These are phyloP conservation scores for Falco cherrug DNA, from an alignment of 2,797 vertebrate genomes.

Conservation along the genomic window DNA sequence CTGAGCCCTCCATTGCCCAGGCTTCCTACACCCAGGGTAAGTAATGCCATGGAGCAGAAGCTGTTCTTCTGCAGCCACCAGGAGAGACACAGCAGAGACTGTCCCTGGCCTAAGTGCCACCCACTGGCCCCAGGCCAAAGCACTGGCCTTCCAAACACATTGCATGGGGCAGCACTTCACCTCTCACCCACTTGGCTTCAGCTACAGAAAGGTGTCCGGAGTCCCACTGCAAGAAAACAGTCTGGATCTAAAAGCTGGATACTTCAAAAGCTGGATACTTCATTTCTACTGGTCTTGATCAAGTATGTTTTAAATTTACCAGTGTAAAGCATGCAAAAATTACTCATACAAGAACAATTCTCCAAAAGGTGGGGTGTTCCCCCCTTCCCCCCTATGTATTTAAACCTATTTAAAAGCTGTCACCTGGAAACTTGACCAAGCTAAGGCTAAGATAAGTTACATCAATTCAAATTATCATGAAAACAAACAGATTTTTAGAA, in stretches of 20 bases:
- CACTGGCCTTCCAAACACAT: background rate
- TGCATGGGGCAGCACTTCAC: background rate
- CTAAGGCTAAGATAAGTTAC: background rate
- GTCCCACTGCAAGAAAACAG: background rate
- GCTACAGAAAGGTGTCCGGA: background rate
- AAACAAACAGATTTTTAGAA: background rate
- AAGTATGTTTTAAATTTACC: background rate
- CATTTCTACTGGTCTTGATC: background rate
- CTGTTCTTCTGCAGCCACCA: background rate
- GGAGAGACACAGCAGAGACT: background rate
- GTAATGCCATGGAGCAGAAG: background rate
- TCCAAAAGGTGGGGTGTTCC: background rate
- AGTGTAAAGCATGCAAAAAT: background rate
- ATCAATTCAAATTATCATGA: background rate
- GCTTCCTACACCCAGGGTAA: background rate
- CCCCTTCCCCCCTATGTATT: accelerated
- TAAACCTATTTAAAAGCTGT: background rate
- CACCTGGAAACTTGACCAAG: background rate
- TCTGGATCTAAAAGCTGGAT: background rate
- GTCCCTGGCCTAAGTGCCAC: background rate
- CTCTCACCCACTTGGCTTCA: background rate
- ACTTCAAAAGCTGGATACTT: background rate
- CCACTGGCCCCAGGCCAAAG: background rate
- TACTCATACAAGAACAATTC: background rate
- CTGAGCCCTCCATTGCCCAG: background rate